Percentiles rank a stretch among this genome's conserved stretches.
Conservation (phyloP, 2,113 vertebrate genomes). For the Platysternon megacephalum region DNA sequence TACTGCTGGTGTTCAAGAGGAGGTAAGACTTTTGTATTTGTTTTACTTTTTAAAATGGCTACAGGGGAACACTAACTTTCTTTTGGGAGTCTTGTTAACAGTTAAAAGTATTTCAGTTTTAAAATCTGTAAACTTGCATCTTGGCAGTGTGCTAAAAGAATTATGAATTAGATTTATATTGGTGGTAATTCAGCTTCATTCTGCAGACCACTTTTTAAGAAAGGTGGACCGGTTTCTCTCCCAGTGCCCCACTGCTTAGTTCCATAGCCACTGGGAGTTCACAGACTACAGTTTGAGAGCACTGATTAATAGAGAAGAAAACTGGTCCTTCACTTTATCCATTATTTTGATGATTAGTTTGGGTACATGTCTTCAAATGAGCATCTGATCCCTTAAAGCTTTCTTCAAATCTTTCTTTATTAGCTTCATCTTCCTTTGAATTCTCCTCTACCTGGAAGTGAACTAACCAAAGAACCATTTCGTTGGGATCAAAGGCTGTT, state of each 20-base stretch:
- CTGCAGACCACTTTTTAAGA: background rate
- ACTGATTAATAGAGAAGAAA: background rate
- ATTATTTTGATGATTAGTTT: background rate
- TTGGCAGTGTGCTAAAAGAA: background rate
- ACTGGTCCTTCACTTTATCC: background rate
- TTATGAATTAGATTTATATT: background rate
- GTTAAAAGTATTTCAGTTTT: background rate
- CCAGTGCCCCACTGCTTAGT: background rate
- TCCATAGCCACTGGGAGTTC: background rate
- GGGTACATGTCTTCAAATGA: background rate
- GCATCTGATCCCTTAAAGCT: background rate
- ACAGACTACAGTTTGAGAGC: background rate
- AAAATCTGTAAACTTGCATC: background rate
- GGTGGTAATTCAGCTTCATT: background rate
- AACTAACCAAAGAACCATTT: constrained; percentile 98
- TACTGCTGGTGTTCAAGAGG: constrained; percentile 93
- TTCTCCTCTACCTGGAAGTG: constrained; percentile 97
- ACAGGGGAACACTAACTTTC: background rate
- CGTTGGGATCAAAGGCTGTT: constrained; percentile 99
- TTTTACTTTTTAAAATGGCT: background rate
- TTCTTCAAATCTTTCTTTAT: constrained; percentile 59
- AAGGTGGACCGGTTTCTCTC: background rate
- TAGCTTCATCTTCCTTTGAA: constrained; percentile 92
- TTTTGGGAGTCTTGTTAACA: background rate
- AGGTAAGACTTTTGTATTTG: constrained; percentile 83